Evolutionary conservation across 2,113 vertebrate species (phyloP).

Genomic region (Deroptyus accipitrinus): DNA sequence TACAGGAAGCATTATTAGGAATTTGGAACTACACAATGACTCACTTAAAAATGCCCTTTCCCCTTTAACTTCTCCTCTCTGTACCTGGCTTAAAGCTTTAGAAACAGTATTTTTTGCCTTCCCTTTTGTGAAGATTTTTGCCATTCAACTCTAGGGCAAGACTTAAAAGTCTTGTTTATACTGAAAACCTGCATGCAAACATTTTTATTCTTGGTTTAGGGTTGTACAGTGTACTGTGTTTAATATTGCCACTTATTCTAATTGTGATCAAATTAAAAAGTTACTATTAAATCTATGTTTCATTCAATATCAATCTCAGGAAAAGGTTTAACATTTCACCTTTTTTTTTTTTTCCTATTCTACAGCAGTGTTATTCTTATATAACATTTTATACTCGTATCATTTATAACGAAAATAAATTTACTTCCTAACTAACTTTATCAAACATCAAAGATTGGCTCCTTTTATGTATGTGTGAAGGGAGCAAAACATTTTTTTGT

Average conservation of each 20-base stretch:
- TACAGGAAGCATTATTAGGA: neutral
- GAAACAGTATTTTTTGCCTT: neutral
- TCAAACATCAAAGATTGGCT: rapidly evolving
- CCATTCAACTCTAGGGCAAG: neutral
- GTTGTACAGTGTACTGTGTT: neutral
- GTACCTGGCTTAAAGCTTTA: neutral
- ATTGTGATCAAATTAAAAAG: neutral
- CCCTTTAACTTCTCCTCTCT: neutral
- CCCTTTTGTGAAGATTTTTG: neutral
- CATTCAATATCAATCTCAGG: neutral
- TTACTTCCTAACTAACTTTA: neutral
- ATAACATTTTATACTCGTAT: neutral
- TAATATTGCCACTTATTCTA: neutral
- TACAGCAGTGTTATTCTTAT: neutral
- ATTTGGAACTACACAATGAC: neutral
- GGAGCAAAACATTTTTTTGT: neutral
- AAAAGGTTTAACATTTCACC: neutral
- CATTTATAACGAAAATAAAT: neutral
- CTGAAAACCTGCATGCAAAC: neutral
- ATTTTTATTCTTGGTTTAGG: neutral
- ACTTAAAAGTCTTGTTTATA: neutral
- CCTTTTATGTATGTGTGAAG: neutral
- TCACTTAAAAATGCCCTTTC: neutral
- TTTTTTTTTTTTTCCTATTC: neutral
- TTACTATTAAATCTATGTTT: neutral